phyloP scores from a whole-genome alignment of 2,888 invertebrate genomes.

The Ypsolopha scabrella region DNA sequence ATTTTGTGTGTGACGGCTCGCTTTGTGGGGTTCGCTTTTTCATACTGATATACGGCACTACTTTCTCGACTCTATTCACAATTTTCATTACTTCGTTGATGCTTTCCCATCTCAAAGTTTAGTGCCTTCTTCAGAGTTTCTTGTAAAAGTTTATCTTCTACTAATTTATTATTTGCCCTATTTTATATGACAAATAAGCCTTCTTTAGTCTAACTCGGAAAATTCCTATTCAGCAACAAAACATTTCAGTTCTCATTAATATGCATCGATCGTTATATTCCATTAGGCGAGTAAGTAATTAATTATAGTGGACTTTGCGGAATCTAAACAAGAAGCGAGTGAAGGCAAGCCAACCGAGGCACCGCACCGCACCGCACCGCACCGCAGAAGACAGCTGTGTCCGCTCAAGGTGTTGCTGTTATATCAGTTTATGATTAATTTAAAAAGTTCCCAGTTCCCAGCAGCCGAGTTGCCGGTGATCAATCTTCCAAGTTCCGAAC shows the following conservation, averaged over 20 bases:
- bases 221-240: no score
- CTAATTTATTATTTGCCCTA: not conserved
- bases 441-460: slow-evolving; percentile 7
- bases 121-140: not conserved
- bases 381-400: slow-evolving; percentile 6
- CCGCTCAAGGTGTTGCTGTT: not conserved
- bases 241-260: no score
- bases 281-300: not conserved
- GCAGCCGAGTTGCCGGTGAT: slow-evolving; percentile 2
- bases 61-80: slow-evolving; percentile 11
- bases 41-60: slow-evolving; percentile 25
- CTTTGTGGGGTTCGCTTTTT: slow-evolving; percentile 16
- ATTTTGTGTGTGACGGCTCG: slow-evolving; percentile 7
- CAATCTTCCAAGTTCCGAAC: slow-evolving; percentile 8
- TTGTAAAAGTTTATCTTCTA: not conserved
- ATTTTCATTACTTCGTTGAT: slow-evolving; percentile 6
- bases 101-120: not conserved
- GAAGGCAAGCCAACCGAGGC: no score
- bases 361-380: not conserved
- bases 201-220: no score
- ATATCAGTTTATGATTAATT: slow-evolving; percentile 11
- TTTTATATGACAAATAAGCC: not conserved
- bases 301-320: not conserved
- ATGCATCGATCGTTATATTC: no score
- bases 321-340: not conserved